Percentiles rank a stretch among this genome's conserved stretches.
Conservation (phyloP, 2,888 invertebrate genomes). For the Alloplasta piceator region DNA sequence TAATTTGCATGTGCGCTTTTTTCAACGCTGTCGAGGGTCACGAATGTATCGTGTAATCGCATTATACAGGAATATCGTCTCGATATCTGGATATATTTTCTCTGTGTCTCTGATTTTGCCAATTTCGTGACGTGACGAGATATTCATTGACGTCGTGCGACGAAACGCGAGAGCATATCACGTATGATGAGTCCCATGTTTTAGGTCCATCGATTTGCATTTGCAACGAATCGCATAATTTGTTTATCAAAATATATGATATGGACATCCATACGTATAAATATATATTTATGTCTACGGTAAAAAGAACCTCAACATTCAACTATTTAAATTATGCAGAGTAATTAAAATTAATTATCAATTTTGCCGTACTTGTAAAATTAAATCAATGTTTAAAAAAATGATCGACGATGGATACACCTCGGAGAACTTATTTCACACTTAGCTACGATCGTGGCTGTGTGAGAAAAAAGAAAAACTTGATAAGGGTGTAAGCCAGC, state of each 20-base stretch:
- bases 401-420: neutral
- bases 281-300: no score
- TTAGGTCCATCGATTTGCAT: neutral
- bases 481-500: no score
- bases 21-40: no score
- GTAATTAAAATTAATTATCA: no score
- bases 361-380: conserved; percentile 17
- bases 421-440: conserved; percentile 24
- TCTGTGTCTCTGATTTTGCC: conserved; percentile 17
- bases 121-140: conserved; percentile 15
- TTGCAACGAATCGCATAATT: conserved; percentile 22
- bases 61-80: conserved; percentile 3
- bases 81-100: conserved; percentile 15
- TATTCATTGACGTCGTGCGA: conserved; percentile 30
- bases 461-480: no score
- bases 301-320: no score
- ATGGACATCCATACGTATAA: no score
- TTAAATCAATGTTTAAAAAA: conserved; percentile 34
- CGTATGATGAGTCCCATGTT: neutral
- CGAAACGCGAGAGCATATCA: neutral
- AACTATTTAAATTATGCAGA: no score
- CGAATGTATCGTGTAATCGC: neutral
- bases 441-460: neutral
- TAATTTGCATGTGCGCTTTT: conserved; percentile 4
- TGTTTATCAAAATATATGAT: no score